phyloP scores from a whole-genome alignment of 2,113 vertebrate species.

The Girardinichthys multiradiatus region DNA sequence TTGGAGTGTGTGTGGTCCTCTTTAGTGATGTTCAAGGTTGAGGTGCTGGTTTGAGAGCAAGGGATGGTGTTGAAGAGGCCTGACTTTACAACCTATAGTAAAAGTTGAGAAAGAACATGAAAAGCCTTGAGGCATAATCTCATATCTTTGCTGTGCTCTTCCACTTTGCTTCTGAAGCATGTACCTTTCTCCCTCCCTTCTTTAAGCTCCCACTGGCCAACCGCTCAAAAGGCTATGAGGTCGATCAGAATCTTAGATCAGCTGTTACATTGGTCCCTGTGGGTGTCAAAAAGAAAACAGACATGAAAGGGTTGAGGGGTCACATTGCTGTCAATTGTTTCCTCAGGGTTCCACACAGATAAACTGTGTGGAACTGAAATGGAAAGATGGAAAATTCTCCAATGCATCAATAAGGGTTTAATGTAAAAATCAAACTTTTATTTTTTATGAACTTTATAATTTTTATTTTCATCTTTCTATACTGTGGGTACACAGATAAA shows the following conservation, averaged over 20 bases:
- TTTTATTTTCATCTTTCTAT: background rate
- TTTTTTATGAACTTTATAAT: too few relatives aligned
- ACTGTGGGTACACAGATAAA: background rate
- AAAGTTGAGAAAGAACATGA: slow-evolving; percentile 33
- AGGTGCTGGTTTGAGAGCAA: background rate
- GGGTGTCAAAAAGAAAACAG: background rate
- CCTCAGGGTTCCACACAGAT: slow-evolving; percentile 14
- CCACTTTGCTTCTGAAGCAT: slow-evolving; percentile 7
- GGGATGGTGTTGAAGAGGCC: slow-evolving; percentile 1
- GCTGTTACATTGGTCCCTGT: slow-evolving; percentile 29
- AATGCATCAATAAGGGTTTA: background rate
- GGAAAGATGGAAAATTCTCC: background rate
- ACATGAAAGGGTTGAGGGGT: slow-evolving; percentile 29
- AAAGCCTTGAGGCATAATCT: slow-evolving; percentile 36
- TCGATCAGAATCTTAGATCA: slow-evolving; percentile 35
- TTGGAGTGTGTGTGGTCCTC: slow-evolving; percentile 48
- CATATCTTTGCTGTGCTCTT: slow-evolving; percentile 15
- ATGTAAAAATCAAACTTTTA: background rate
- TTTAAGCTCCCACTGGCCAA: slow-evolving; percentile 3
- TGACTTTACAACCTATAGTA: background rate
- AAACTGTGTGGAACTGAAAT: slow-evolving; percentile 11
- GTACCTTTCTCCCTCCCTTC: background rate
- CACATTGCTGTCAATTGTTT: slow-evolving; percentile 43
- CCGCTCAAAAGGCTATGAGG: slow-evolving; percentile 10
- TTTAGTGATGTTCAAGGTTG: slow-evolving; percentile 41